Conservation (phyloP, 2,113 vertebrate genomes). For the Chaetura pelagica region DNA sequence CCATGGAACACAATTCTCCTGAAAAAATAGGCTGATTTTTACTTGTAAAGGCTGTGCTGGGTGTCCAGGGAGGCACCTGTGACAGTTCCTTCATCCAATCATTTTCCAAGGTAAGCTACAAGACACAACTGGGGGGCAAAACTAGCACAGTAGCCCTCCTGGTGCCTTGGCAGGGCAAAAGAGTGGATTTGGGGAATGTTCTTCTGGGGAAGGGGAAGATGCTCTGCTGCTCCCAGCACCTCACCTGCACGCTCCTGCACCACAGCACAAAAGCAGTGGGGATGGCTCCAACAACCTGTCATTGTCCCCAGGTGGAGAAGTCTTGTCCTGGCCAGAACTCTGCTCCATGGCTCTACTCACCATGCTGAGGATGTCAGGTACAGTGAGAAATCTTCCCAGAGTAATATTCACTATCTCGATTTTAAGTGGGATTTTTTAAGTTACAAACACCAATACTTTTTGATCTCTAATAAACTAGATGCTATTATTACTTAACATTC, state of each 20-base stretch:
- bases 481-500: background rate
- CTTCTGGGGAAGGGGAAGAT: too few species aligned
- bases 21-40: background rate
- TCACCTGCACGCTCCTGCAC: too few species aligned
- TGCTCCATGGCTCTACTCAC: background rate
- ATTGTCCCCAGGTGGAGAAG: fast-evolving
- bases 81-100: background rate
- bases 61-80: background rate
- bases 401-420: background rate
- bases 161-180: background rate
- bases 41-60: background rate
- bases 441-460: background rate
- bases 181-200: background rate
- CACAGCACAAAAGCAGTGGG: background rate
- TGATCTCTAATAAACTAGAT: background rate
- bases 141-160: fast-evolving
- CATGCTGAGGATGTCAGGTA: background rate
- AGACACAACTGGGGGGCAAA: background rate
- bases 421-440: background rate
- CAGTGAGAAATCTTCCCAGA: background rate
- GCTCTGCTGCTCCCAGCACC: too few species aligned
- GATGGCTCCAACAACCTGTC: background rate
- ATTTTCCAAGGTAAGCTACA: background rate
- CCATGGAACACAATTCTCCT: background rate
- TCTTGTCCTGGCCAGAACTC: background rate